phyloP scores from a whole-genome alignment of 2,797 vertebrate genomes.

The Lophura swinhoii region DNA sequence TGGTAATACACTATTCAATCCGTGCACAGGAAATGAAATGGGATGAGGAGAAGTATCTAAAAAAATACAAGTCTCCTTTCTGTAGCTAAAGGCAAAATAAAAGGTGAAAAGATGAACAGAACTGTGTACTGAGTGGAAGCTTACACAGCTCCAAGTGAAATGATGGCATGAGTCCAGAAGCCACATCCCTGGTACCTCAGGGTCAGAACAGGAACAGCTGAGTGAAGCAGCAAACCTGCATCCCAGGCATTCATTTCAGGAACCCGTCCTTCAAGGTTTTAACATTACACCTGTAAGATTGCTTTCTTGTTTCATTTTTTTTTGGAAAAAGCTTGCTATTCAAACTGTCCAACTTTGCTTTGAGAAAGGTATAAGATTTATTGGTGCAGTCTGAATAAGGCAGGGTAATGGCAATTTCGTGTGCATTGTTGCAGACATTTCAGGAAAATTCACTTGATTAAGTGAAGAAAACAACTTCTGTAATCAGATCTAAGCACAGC shows the following conservation, averaged over 20 bases:
- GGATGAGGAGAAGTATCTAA: not conserved
- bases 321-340: not conserved
- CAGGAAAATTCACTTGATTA: not conserved
- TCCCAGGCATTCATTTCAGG: not conserved
- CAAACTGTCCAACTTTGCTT: not conserved
- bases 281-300: not conserved
- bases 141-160: not conserved
- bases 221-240: not conserved
- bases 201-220: not conserved
- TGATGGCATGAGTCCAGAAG: not conserved
- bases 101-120: not conserved
- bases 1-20: not conserved
- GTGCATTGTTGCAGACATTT: not conserved
- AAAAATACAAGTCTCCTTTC: not conserved
- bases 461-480: not conserved
- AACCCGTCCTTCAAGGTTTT: not conserved
- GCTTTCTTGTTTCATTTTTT: not conserved
- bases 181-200: not conserved
- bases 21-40: not conserved
- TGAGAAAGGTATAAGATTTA: not conserved
- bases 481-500: not conserved
- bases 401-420: rapidly evolving
- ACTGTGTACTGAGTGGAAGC: not conserved
- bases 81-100: not conserved
- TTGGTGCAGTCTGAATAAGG: rapidly evolving